A percentile compares a stretch with the other conserved stretches of the same genome.
These are phyloP conservation scores for Girardia tigrina DNA, from an alignment of 2,888 invertebrate species.

Conservation along the genomic window DNA sequence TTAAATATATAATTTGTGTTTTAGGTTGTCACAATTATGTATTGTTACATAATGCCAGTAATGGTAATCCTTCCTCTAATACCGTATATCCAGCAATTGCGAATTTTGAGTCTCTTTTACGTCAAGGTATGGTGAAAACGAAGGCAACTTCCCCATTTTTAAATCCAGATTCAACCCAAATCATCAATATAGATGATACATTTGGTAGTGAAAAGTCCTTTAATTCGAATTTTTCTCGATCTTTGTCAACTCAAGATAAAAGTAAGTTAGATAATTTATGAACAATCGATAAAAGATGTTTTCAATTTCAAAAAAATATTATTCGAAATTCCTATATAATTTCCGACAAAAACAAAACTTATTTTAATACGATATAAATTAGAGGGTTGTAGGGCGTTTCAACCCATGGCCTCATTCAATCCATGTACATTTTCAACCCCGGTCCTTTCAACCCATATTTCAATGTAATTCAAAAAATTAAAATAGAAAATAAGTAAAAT, in stretches of 20 bases:
- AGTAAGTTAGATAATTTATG: background rate
- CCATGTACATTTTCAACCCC: too few species aligned
- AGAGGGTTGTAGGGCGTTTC: too few species aligned
- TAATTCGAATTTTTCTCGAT: constrained; percentile 4
- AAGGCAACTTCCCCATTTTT: background rate
- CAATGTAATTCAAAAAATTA: too few species aligned
- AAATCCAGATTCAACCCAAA: background rate
- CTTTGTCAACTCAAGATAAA: background rate
- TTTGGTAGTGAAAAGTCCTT: background rate
- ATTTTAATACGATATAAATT: too few species aligned
- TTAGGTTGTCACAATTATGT: constrained; percentile 18
- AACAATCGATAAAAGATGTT: too few species aligned
- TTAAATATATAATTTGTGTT: too few species aligned
- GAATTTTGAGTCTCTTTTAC: background rate
- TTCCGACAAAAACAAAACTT: too few species aligned
- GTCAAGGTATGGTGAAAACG: background rate
- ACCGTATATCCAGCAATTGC: background rate
- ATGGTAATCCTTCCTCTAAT: background rate
- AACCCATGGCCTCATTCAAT: too few species aligned
- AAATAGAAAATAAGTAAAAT: too few species aligned
- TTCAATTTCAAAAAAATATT: too few species aligned
- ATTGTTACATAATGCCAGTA: background rate
- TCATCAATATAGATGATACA: background rate
- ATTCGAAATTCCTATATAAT: too few species aligned
- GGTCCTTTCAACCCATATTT: too few species aligned